These are phyloP conservation scores for Sitta carolinensis DNA, from an alignment of 2,797 vertebrate genomes.

Conservation along the genomic window DNA sequence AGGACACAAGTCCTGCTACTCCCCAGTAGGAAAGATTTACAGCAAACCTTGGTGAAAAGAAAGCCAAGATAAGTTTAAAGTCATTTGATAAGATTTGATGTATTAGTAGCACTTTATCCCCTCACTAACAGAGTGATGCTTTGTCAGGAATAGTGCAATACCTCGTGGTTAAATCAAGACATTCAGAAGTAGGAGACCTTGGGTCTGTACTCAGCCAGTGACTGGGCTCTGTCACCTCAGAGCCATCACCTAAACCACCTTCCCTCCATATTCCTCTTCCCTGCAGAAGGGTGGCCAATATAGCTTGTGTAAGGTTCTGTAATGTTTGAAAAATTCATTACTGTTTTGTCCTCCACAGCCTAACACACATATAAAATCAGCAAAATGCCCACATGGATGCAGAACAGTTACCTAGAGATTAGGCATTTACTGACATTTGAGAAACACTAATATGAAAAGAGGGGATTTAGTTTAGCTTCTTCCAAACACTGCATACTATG, in stretches of 20 bases:
- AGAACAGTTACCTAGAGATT: not conserved
- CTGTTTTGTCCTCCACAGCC: not conserved
- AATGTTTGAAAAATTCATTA: not conserved
- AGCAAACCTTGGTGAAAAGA: conserved; percentile 59
- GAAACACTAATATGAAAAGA: not conserved
- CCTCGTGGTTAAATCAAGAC: conserved; percentile 20
- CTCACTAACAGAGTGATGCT: conserved; percentile 29
- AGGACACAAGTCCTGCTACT: conserved; percentile 47
- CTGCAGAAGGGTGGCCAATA: not conserved
- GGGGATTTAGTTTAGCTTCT: not conserved
- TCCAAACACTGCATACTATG: not conserved
- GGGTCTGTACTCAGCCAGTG: not conserved
- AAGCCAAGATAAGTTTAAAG: conserved; percentile 58
- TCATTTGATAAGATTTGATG: conserved; percentile 67
- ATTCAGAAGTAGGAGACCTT: conserved; percentile 50
- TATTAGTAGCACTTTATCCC: conserved; percentile 66
- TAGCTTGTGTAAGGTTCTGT: not conserved
- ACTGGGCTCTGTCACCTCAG: not conserved
- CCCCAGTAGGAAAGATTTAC: conserved; percentile 52
- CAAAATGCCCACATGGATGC: not conserved
- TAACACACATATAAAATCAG: not conserved
- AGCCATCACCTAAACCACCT: conserved; percentile 1
- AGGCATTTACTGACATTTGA: not conserved
- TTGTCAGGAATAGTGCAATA: conserved; percentile 43
- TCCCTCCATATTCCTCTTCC: not conserved